phyloP scores from a whole-genome alignment of 2,888 invertebrate species.

The Andricus curvator region DNA sequence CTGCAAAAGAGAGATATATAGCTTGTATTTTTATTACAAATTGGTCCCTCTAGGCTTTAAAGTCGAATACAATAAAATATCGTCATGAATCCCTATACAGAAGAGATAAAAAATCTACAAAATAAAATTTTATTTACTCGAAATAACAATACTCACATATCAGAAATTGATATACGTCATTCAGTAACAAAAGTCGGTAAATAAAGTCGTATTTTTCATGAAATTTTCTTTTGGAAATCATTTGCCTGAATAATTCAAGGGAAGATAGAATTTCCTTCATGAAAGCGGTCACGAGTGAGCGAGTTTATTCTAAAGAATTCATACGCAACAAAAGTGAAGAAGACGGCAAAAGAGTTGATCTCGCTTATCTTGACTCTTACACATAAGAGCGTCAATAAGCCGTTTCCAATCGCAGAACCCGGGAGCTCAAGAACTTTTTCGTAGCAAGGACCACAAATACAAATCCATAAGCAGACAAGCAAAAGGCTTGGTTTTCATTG shows the following conservation, averaged over 20 bases:
- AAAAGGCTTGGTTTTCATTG: not conserved
- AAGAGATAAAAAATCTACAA: not conserved
- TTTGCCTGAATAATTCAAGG: not conserved
- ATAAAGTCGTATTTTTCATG: no score
- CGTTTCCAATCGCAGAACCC: not conserved
- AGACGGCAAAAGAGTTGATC: conserved; percentile 26
- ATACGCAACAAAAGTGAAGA: not conserved
- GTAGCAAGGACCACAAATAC: not conserved
- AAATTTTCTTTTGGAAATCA: not conserved
- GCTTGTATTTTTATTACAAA: not conserved
- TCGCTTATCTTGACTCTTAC: conserved; percentile 6
- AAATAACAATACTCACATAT: not conserved
- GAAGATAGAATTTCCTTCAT: conserved; percentile 16
- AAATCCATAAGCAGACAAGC: conserved; percentile 12
- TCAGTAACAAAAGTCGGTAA: no score
- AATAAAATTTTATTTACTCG: not conserved
- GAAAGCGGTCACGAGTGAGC: conserved; percentile 7
- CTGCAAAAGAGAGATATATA: not conserved
- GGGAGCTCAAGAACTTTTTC: conserved; percentile 28
- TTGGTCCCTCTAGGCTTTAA: not conserved
- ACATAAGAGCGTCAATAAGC: conserved; percentile 17
- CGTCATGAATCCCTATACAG: not conserved
- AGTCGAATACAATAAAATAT: not conserved
- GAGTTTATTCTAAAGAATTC: conserved; percentile 21
- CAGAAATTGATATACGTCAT: not conserved